Base-by-base conservation (phyloP, 2,797 vertebrate genomes). In the Passerculus sandwichensis region DNA sequence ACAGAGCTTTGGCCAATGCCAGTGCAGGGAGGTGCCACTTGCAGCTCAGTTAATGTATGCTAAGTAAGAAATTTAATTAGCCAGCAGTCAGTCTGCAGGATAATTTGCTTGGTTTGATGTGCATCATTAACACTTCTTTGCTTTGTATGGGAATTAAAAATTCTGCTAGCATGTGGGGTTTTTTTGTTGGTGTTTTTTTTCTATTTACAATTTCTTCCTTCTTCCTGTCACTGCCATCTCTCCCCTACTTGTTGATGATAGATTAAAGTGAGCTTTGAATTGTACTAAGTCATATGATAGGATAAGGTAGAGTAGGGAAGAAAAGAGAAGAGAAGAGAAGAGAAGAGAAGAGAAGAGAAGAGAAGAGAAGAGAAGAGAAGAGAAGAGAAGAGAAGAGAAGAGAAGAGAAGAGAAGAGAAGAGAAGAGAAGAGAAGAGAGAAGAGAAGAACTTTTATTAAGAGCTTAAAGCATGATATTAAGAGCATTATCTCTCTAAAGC, bases 1-100 rank as follows among this genome's bases (percentile, higher is more conserved):
- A 26, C 76, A 57, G 12, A 74, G 32, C 38, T 73, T 86, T 90
- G 78, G n/a, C 38, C 71, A 47, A 64, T 77, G 51, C 1, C 8
- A 45, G 11, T 36, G n/a, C 13, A 34, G 34, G 27, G 73, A 87
- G 72, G 74, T 59, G 69, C 64, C 74, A 51, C 70, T 73, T 71
- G 66, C 84, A 73, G 75, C 76, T 91, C 72, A 64, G 67, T 44
- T 79, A 91, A 92, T 80, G 34, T 62, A 88, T 95, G 90, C 70
- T 71, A 92, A 95, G 61, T 45, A 90, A 87, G 64, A 59, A 71
- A 88, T 94, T 96, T 94, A 93, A 91, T 95, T 91, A 96, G 65
- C 81, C 82, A 53, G 78, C 34, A 86, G 72, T 76, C 88, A 71
- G 70, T 82, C 60, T 85, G 60, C 57, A 80, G 81, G 82, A 69